phyloP scores from a whole-genome alignment of 2,113 vertebrate species.

The Microtus richardsoni region DNA sequence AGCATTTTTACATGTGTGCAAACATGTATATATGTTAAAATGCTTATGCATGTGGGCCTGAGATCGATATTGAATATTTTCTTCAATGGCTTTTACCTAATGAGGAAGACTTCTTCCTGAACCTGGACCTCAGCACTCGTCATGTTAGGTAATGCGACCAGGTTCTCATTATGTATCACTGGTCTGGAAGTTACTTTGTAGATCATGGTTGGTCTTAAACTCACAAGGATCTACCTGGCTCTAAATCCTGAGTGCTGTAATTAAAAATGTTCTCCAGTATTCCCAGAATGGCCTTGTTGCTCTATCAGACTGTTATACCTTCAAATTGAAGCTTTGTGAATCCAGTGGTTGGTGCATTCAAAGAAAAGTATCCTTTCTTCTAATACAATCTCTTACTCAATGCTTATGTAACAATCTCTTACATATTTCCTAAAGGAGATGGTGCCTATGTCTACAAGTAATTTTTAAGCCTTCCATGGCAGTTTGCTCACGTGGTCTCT shows the following conservation, averaged over 20 bases:
- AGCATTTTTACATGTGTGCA: background rate
- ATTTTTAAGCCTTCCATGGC: background rate
- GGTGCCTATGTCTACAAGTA: background rate
- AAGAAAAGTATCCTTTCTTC: background rate
- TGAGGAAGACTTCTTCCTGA: background rate
- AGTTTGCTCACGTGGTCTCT: background rate
- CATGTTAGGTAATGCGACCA: background rate
- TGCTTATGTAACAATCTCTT: background rate
- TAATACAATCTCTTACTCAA: background rate
- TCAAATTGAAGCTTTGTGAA: background rate
- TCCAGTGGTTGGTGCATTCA: background rate
- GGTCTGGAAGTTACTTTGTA: background rate
- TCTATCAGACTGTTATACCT: background rate
- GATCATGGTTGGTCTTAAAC: background rate
- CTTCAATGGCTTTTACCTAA: background rate
- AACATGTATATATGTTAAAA: background rate
- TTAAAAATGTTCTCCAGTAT: background rate
- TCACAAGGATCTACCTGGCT: background rate
- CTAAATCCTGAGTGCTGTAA: background rate
- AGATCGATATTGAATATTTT: background rate
- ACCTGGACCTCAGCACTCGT: background rate
- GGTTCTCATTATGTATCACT: background rate
- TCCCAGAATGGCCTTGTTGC: too few relatives aligned
- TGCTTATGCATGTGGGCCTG: background rate
- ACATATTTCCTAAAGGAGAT: background rate